Conservation (phyloP, 2,888 invertebrate species). For the Pristionchus exspectatus region DNA sequence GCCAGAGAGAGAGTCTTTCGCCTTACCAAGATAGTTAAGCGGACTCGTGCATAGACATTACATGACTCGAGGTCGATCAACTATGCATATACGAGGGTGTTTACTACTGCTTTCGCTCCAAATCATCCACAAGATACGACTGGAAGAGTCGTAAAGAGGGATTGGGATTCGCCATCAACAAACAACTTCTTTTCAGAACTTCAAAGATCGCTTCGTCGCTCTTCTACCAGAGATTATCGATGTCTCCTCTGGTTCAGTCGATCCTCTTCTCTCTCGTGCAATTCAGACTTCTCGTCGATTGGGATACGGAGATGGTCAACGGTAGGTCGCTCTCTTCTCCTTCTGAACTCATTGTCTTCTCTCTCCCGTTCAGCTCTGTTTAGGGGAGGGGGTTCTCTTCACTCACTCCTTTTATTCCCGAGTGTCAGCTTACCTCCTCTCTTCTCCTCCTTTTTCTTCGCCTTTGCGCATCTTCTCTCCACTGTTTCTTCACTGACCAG, state of each 20-base stretch:
- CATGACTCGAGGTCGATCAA: background rate
- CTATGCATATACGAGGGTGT: slow-evolving; percentile 45
- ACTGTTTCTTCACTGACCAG: background rate
- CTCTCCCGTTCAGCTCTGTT: slow-evolving; percentile 21
- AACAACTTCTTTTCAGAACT: slow-evolving; percentile 61
- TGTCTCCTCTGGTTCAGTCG: slow-evolving; percentile 67
- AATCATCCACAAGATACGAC: background rate
- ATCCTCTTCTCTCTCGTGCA: slow-evolving; percentile 59
- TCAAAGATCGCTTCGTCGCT: slow-evolving; percentile 70
- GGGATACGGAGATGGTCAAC: slow-evolving; percentile 55
- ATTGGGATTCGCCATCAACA: background rate
- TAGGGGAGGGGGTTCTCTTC: slow-evolving; percentile 40
- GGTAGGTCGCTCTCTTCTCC: background rate
- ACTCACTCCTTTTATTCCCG: slow-evolving; percentile 23
- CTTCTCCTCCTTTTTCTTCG: slow-evolving; percentile 23
- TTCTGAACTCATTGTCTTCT: slow-evolving; percentile 22
- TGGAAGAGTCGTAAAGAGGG: background rate
- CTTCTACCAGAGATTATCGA: slow-evolving; percentile 72
- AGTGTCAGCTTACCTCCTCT: slow-evolving; percentile 47
- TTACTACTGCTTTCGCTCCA: background rate
- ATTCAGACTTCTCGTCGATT: slow-evolving; percentile 51
- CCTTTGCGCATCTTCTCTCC: slow-evolving; percentile 11
- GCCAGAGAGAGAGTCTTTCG: too few relatives aligned
- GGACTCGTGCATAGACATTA: background rate
- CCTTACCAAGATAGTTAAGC: too few relatives aligned